Percentiles rank a stretch among this genome's conserved stretches.
These are phyloP conservation scores for Caenorhabditis auriculariae DNA, from an alignment of 2,888 invertebrate genomes.

Conservation along the genomic window DNA sequence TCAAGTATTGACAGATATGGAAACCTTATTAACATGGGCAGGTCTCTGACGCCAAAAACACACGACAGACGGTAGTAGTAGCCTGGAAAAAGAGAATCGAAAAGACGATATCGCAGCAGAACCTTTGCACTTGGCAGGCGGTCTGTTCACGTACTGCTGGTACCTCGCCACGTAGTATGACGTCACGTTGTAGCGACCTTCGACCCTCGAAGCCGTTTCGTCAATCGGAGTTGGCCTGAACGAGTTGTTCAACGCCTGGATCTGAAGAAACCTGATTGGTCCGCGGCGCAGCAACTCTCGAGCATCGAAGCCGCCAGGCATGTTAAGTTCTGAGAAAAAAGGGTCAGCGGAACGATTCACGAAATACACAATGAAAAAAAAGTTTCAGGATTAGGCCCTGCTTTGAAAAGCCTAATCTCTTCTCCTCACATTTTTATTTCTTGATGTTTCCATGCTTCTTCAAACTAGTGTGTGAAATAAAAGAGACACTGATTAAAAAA, in stretches of 20 bases:
- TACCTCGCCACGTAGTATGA: constrained; percentile 36
- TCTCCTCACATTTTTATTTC: no score
- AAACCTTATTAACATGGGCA: constrained; percentile 14
- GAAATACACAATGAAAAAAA: no score
- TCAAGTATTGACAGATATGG: no score
- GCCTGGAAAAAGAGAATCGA: constrained; percentile 13
- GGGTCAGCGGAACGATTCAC: no score
- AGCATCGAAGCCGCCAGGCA: constrained; percentile 29
- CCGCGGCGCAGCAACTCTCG: background rate
- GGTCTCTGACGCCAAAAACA: constrained; percentile 23
- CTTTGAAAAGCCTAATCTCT: no score
- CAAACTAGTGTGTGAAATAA: no score
- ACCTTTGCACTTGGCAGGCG: constrained; percentile 24
- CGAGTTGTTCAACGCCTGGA: no score
- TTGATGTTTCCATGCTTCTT: no score
- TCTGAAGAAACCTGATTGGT: no score
- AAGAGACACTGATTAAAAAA: no score
- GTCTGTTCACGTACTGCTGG: constrained; percentile 30
- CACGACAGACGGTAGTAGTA: constrained; percentile 27
- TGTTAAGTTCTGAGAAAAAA: constrained; percentile 8
- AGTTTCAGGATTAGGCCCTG: no score
- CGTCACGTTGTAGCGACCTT: constrained; percentile 5
- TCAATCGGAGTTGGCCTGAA: background rate
- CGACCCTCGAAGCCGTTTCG: background rate
- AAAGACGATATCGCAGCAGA: no score